Evolutionary conservation across 2,888 invertebrate species (phyloP), one percentile per base, ranked within the genome.

Genomic region (Sycophila texana): DNA sequence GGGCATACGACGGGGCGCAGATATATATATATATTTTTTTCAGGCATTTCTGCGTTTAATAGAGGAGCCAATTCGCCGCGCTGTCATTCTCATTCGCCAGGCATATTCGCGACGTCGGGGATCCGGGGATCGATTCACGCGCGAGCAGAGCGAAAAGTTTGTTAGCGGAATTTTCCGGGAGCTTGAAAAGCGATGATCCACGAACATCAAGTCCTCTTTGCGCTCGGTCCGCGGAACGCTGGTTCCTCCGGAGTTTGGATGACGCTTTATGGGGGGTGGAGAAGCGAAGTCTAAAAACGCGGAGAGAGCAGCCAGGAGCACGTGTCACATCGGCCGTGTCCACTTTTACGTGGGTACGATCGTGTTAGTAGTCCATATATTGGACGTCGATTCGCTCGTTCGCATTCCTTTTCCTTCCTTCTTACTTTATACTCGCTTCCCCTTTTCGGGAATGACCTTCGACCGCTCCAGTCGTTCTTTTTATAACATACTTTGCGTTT

Each of bases 381-480:
- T 75, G 82, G 82, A 76, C 71, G 76, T 70, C 77, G 81, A 82
- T 78, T 76, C 77, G 68, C 80, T 53, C 75, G 57, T 18, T 66
- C 67, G 51, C 51, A 13, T 16, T 61, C 30, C n/a, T n/a, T n/a
- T n/a, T 30, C 30, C 30, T 30, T 61, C 61, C 30, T 61, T 30
- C 58, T 22, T 13, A 20, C 58, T 10, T 58, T n/a, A n/a, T 58
- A 30, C 30, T 26, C 58, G 58, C 51, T 51, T 13, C 51, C 16
- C 22, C 20, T n/a, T 13, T 22, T 20, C 58, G 22, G 22, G 30
- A 14, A 22, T 30, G 61, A 61, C 61, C 61, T 16, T 26, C 16
- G 14, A 61, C 61, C n/a, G 0, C 30, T 26, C 30, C 30, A 30
- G 30, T 30, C 30, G 2, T 30, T 26, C 61, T 22, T 5, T 20